These are phyloP conservation scores for Cyclura pinguis DNA, from an alignment of 2,797 vertebrate species.

Conservation along the genomic window DNA sequence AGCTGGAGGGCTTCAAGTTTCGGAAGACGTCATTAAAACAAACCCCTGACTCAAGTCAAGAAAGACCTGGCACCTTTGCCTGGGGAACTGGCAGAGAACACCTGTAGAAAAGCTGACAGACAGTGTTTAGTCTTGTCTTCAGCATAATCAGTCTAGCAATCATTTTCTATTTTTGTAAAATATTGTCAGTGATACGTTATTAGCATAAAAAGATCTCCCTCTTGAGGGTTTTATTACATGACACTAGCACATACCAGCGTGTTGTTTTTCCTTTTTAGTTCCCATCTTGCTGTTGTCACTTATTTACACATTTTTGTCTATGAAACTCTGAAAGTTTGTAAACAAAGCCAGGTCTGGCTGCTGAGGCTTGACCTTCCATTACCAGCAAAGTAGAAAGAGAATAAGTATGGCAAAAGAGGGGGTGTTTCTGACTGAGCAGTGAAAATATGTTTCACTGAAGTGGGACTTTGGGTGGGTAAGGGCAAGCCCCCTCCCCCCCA, in stretches of 20 bases:
- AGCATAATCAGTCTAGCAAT: background rate
- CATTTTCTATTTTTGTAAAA: background rate
- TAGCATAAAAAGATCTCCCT: background rate
- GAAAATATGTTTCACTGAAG: background rate
- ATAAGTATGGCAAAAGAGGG: background rate
- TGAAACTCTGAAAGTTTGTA: background rate
- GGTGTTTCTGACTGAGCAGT: background rate
- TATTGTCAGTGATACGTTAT: background rate
- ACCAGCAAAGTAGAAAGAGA: background rate
- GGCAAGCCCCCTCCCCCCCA: background rate
- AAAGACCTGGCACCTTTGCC: background rate
- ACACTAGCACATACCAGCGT: too few relatives aligned
- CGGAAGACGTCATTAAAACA: constrained; percentile 3
- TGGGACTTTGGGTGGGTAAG: background rate
- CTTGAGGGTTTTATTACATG: background rate
- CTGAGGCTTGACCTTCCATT: background rate
- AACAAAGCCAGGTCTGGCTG: background rate
- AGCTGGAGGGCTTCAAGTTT: background rate
- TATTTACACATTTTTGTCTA: background rate
- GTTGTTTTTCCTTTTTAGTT: background rate
- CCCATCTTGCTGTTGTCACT: background rate
- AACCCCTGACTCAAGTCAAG: background rate
- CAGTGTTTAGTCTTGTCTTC: background rate
- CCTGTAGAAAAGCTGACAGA: background rate
- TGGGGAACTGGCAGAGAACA: background rate